Conservation (phyloP, 1,140 invertebrate genomes). For the Eurosta solidaginis region DNA sequence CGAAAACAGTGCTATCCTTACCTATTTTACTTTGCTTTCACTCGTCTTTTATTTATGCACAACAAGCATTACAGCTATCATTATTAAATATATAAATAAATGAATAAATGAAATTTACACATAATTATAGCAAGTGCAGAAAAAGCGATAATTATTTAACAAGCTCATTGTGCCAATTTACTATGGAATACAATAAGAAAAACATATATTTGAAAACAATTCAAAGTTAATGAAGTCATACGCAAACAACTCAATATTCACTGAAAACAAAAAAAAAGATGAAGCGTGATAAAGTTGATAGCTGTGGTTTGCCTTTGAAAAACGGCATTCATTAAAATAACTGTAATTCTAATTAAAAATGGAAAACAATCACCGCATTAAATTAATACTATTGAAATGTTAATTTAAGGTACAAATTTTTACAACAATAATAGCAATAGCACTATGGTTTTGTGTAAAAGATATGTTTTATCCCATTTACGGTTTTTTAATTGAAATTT, state of each 20-base stretch:
- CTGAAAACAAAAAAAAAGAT: background rate
- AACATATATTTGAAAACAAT: background rate
- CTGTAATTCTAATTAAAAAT: conserved; percentile 26
- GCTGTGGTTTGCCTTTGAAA: background rate
- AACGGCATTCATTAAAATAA: conserved; percentile 23
- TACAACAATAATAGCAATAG: background rate
- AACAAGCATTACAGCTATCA: background rate
- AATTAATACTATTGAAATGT: background rate
- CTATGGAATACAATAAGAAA: background rate
- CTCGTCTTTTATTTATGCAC: too few relatives aligned
- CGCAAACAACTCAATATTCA: background rate
- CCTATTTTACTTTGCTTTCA: too few relatives aligned
- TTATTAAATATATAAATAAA: background rate
- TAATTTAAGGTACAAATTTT: background rate
- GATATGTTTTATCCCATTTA: background rate
- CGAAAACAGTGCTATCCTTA: too few relatives aligned
- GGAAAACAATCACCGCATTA: background rate
- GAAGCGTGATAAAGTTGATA: background rate
- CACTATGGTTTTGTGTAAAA: background rate
- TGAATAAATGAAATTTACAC: background rate
- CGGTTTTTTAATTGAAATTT: conserved; percentile 22
- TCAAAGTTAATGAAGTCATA: background rate
- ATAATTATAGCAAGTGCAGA: background rate
- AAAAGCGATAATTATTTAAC: conserved; percentile 22
- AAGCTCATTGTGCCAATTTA: conserved; percentile 24